A percentile compares a stretch with the other conserved stretches of the same genome.
Conservation (phyloP, 2,797 vertebrate species). For the Molothrus ater region DNA sequence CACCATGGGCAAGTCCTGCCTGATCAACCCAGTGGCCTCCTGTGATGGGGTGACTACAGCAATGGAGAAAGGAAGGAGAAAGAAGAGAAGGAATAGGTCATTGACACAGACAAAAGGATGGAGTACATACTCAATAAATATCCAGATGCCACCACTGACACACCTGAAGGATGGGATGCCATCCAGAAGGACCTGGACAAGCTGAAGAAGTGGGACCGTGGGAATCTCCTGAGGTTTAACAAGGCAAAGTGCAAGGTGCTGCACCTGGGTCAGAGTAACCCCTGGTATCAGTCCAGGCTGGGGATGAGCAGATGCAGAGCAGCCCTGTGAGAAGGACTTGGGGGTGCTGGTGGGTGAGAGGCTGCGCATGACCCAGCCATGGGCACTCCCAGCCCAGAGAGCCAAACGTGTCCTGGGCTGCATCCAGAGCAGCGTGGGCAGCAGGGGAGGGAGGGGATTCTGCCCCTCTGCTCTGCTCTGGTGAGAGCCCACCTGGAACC, state of each 20-base stretch:
- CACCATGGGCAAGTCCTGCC: neutral
- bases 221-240: neutral
- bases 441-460: neutral
- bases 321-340: neutral
- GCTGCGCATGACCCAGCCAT: neutral
- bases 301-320: neutral
- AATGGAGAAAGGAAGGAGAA: neutral
- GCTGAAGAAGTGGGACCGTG: fast-evolving
- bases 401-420: neutral
- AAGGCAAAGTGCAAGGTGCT: neutral
- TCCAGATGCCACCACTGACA: neutral
- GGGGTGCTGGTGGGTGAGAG: neutral
- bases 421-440: neutral
- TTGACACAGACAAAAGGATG: neutral
- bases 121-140: neutral
- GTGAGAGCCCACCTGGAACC: neutral
- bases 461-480: neutral
- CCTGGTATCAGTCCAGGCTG: fast-evolving
- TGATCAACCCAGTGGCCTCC: neutral
- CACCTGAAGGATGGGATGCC: neutral
- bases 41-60: too few relatives aligned
- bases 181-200: neutral
- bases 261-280: neutral
- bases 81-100: neutral
- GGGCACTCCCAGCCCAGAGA: neutral